Base-by-base conservation (phyloP, 2,888 invertebrate species). In the Hylaea fasciaria region DNA sequence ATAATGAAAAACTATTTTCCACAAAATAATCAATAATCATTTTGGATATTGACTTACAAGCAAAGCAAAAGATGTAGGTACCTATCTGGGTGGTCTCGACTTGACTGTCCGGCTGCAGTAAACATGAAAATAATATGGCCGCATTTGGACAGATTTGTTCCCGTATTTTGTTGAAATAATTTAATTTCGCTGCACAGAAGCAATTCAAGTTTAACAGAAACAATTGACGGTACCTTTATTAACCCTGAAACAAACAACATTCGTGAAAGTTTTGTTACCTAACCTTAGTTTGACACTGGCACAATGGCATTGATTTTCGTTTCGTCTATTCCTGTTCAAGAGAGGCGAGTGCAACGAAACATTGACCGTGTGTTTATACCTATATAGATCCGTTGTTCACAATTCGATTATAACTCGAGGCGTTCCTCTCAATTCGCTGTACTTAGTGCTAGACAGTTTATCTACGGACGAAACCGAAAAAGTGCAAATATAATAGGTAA, bases 231-330 rank as follows among this genome's bases (percentile, higher is more conserved):
- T 29, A n/a, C n/a, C n/a, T n/a, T n/a, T n/a, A n/a, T 45, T 7
- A 56, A 69, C 65, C 50, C 56, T 29, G 14, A 29, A 65, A 65
- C 61, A 68, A 67, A 63, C 57, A 57, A 68, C 66, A 71, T 64
- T 71, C 63, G 64, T 64, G 29, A 40, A 37, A 13, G 14, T 43
- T 57, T 44, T 53, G 57, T 77, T 77, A 81, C 49, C 49, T 49
- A 49, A 49, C 49, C 40, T 49, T 28, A 28, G 49, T 59, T 50
- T n/a, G 37, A 12, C 9, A n/a, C 37, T 37, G 1, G 37, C 63
- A 68, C 77, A 77, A 47, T 81, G 81, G 71, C 82, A 81, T 78
- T 82, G 81, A 82, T 79, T 78, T 75, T 77, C 62, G 45, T 78
- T 75, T 77, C 62, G 45, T 64, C 59, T 70, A 67, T 69, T 68